Base-by-base conservation (phyloP, 2,888 invertebrate genomes). In the Bruchidius siliquastri region DNA sequence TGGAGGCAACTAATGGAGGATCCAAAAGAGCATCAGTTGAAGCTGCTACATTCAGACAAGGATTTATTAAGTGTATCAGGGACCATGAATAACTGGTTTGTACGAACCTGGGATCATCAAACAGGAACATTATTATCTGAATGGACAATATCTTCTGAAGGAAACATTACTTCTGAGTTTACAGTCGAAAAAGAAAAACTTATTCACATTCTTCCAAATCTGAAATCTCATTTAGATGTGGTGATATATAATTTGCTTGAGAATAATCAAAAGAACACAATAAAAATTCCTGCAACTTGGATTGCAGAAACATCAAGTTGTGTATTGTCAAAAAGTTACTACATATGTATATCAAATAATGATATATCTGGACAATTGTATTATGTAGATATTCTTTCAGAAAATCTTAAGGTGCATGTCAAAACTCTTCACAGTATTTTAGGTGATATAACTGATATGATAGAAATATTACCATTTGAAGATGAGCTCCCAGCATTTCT, bases 1-100 rank as follows among this genome's bases (percentile, higher is more conserved):
- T 97, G 96, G 96, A 90, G 96, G 73, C 93, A 95, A 84, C 90
- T 96, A 71, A 88, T 96, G 72, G 96, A 96, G 81, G 85, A 86
- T 78, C 87, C 89, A 76, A 83, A 83, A 20, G 87, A 91, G 20
- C 92, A 93, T 75, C 89, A 90, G 81, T 90, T 95, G 76, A 90
- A 92, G 84, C 87, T 93, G 74, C 84, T 93, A 72, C 90, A 92
- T 77, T 21, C 21, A 10, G 90, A 90, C 76, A 89, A 88, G 77
- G 93, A 94, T 79, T 89, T 94, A 72, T 89, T 94, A 67, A 93
- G 94, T 0, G 91, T 95, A 0, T 92, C 92, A 8, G 94, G 94
- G n/a, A 88, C 88, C 77, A 91, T 91, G 74, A 83, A 81, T 72
- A 81, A 75, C 21, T 92, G 92, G 77, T 86, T 93, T 71, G 90